Evolutionary conservation across 2,888 invertebrate genomes (phyloP), one percentile per base, ranked within the genome.

Genomic region (Lapara coniferarum): DNA sequence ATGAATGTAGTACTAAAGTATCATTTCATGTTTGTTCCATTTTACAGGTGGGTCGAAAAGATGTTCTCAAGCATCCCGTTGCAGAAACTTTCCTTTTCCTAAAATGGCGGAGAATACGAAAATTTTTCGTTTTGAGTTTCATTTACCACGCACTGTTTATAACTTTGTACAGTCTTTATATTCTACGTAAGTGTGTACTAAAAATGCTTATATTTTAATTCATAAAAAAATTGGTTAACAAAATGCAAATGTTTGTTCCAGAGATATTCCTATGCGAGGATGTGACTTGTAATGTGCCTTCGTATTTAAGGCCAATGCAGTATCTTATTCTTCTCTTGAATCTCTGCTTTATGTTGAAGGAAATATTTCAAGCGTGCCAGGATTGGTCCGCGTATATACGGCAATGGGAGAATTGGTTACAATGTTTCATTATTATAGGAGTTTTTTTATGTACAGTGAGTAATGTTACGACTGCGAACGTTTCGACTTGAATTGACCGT

Each of bases 391-490:
- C 94, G n/a, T 97, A 98, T 78, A 94, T 96, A 3, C 95, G 95
- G 75, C 96, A 97, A 75, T 97, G 97, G 97, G 97, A 98, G 85
- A 97, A 98, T 85, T 97, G 96, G 96, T 90, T 97, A 66, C 97
- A 97, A 83, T 96, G 97, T 95, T 90, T 96, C 25, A 97, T 97
- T 67, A 96, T 97, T 68, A 84, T 96, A 56, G 95, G 96, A 73
- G 96, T 97, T 0, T 95, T 96, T 79, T 85, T 96, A 66, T 96
- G 96, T 82, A 95, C 96, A 71, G 95, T 96, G 85, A 88, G 91
- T 53, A 51, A 59, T 70, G 70, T 16, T 63, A 66, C 67, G 67
- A 67, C 69, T 66, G 53, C 53, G 19, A 52, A 53, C 30, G 16
- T 16, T 37, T 25, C 1, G 1, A 25, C 58, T 59, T 30, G 14